Base-by-base conservation (phyloP, 2,113 vertebrate species). In the Felis chaus region DNA sequence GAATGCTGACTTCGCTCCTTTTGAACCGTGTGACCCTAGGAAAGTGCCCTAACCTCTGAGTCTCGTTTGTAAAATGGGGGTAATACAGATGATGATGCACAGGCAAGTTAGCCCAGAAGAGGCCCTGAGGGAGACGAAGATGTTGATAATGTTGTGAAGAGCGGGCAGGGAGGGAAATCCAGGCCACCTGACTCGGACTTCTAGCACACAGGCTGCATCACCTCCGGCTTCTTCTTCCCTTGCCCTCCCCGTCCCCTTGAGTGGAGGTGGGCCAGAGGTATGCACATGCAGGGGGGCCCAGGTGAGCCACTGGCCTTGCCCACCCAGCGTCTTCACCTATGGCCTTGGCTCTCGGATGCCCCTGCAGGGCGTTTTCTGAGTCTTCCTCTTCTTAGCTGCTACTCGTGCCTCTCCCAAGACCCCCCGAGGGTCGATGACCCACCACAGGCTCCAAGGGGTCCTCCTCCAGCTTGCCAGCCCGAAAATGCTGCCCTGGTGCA, bases 31-130 rank as follows among this genome's bases (percentile, higher is more conserved):
- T 57, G 94, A 48, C 7, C 5, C 57, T 14, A 6, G 68, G 23
- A 25, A 90, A 74, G 27, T 45, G 23, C 61, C 78, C 81, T n/a
- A 76, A 53, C 61, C 53, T 92, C 87, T 36, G 69, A 69, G 66
- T 7, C 23, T 95, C 27, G 1, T n/a, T 89, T 31, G 27, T 91
- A 63, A 88, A 78, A 27, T n/a, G 31, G 48, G 2, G 36, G 18
- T 25, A 29, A 48, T 12, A 31, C 4, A 65, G 61, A 81, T 18
- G 39, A 23, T 27, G 25, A 3, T 1, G 25, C 82, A 71, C 31
- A 36, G 96, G 27, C 80, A 53, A 33, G 36, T 68, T 36, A 21
- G 39, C 66, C 45, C 55, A 31, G 31, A 80, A 41, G 78, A 7
- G 36, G 29, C 19, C n/a, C 14, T 3, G 39, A 82, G 33, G 8